phyloP scores from a whole-genome alignment of 2,888 invertebrate species.

The Zelleria hepariella region DNA sequence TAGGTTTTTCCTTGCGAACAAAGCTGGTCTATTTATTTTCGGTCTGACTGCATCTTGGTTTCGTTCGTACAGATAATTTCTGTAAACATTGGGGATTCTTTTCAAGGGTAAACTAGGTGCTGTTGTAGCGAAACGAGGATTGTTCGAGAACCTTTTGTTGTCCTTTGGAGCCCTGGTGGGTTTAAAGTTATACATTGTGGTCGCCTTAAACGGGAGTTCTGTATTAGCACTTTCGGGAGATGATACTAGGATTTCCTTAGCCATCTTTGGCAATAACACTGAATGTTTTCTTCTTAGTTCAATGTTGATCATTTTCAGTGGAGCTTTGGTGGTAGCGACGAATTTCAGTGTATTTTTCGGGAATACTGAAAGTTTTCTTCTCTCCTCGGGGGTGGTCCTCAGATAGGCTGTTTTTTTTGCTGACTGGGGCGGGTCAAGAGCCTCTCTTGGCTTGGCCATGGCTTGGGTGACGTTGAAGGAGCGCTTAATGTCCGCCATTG shows the following conservation, averaged over 20 bases:
- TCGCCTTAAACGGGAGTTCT: neutral
- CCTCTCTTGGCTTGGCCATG: neutral
- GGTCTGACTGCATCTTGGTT: neutral
- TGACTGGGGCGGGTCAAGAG: neutral
- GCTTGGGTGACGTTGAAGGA: neutral
- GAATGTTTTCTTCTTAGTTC: neutral
- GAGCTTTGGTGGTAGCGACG: slow-evolving; percentile 14
- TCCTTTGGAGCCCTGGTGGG: neutral
- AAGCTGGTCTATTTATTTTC: neutral
- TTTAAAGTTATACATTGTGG: neutral
- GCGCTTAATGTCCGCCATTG: neutral
- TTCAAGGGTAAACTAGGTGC: neutral
- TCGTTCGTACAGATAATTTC: neutral
- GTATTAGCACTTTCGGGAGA: neutral
- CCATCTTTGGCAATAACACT: neutral
- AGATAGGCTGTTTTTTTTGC: neutral
- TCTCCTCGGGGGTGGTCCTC: slow-evolving; percentile 15
- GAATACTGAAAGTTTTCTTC: slow-evolving; percentile 21
- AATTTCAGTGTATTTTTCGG: slow-evolving; percentile 25
- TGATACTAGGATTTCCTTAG: neutral
- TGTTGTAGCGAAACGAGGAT: neutral
- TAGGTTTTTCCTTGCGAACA: too few relatives aligned
- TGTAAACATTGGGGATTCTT: neutral
- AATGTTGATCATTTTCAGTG: neutral
- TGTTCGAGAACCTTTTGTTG: neutral